Evolutionary conservation across 2,797 vertebrate species (phyloP).

Genomic region (Heterohyrax brucei): DNA sequence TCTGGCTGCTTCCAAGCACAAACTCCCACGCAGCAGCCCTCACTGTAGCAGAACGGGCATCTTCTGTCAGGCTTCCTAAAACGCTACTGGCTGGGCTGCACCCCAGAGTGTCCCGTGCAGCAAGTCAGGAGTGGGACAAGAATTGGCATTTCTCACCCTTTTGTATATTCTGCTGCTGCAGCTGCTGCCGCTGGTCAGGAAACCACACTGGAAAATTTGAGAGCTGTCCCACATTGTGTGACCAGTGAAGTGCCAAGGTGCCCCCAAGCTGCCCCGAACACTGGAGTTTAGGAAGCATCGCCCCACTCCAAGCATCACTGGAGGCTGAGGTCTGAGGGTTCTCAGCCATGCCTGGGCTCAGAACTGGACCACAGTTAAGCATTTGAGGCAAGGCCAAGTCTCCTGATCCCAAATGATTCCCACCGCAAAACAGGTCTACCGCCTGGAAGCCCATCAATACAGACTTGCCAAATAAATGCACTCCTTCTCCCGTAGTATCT

Average conservation of each 20-base stretch:
- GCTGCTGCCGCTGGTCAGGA: not conserved
- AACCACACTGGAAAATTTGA: too few species aligned
- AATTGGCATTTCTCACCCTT: not conserved
- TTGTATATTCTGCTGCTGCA: rapidly evolving
- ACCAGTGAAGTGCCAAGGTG: rapidly evolving
- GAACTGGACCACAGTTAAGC: not conserved
- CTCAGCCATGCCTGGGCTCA: not conserved
- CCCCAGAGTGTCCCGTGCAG: not conserved
- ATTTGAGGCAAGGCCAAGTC: not conserved
- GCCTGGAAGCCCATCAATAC: not conserved
- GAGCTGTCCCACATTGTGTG: not conserved
- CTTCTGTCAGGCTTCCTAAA: not conserved
- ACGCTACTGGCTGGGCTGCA: too few species aligned
- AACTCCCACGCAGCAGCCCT: too few species aligned
- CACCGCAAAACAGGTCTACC: not conserved
- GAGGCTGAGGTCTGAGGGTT: not conserved
- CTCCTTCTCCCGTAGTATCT: too few species aligned
- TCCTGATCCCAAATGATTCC: not conserved
- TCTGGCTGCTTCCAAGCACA: not conserved
- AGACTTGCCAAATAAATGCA: not conserved
- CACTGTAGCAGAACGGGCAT: not conserved
- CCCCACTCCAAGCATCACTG: not conserved
- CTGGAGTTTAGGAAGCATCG: not conserved
- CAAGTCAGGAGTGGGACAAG: not conserved
- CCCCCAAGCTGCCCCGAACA: rapidly evolving